Percentiles rank a stretch among this genome's conserved stretches.
Evolutionary conservation across 2,113 vertebrate genomes (phyloP).

Genomic region (Zeus faber): DNA sequence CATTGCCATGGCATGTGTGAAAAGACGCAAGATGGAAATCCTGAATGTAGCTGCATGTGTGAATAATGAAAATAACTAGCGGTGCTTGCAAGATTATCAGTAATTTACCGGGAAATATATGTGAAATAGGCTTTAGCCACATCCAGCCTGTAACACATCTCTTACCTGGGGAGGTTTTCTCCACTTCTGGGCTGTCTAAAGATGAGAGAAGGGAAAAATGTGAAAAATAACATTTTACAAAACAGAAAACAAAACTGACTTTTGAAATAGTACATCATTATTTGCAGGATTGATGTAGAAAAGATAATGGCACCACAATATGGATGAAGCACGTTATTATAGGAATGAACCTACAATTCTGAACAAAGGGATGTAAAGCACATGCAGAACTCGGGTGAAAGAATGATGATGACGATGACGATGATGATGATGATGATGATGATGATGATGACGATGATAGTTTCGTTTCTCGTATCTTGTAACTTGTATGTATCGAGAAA

Average conservation of each 20-base stretch:
- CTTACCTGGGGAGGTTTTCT: constrained; percentile 89
- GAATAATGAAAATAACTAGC: too few species aligned
- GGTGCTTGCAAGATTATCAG: too few species aligned
- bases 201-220: constrained; percentile 74
- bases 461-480: constrained; percentile 53
- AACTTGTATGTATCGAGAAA: constrained; percentile 84
- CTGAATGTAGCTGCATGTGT: too few species aligned
- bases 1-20: too few species aligned
- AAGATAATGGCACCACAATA: not conserved
- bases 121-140: too few species aligned
- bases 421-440: constrained; percentile 38
- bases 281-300: not conserved
- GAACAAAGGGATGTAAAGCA: constrained; percentile 69
- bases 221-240: too few species aligned
- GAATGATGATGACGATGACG: constrained; percentile 42
- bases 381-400: constrained; percentile 64
- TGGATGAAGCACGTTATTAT: not conserved
- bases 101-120: too few species aligned
- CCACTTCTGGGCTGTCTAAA: constrained; percentile 82
- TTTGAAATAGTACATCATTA: not conserved
- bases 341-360: constrained; percentile 5
- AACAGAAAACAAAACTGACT: too few species aligned
- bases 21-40: too few species aligned
- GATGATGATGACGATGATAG: constrained; percentile 19
- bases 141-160: too few species aligned